A percentile compares a stretch with the other conserved stretches of the same genome.
These are phyloP conservation scores for Oenanthe oenanthe DNA, from an alignment of 2,113 vertebrate genomes.

Conservation along the genomic window DNA sequence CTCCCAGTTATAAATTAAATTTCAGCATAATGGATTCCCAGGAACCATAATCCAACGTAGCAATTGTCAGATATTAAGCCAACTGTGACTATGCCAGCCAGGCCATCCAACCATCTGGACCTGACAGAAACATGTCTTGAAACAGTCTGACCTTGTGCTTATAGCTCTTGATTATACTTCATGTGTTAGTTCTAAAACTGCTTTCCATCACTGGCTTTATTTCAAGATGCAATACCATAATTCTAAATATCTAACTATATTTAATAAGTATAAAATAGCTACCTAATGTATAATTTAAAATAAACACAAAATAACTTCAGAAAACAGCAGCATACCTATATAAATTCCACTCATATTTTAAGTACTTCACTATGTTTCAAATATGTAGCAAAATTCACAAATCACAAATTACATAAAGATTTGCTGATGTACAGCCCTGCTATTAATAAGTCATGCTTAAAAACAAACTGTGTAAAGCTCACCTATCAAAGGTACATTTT, in stretches of 20 bases:
- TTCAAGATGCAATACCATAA: background rate
- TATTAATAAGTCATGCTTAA: background rate
- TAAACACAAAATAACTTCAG: background rate
- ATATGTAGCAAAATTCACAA: background rate
- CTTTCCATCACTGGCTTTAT: background rate
- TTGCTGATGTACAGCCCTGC: background rate
- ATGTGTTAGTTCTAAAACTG: background rate
- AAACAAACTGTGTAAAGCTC: background rate
- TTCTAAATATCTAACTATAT: background rate
- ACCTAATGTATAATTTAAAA: background rate
- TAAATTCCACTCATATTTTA: background rate
- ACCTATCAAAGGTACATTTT: constrained; percentile 97
- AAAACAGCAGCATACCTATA: background rate
- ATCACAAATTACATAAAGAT: background rate
- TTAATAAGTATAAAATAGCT: background rate
- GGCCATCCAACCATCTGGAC: background rate
- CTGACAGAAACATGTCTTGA: background rate
- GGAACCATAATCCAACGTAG: background rate
- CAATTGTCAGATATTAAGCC: background rate
- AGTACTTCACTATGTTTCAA: background rate
- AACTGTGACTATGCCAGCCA: background rate
- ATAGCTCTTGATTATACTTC: background rate
- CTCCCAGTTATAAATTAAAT: background rate
- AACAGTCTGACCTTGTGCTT: background rate
- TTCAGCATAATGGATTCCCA: background rate